A percentile compares a stretch with the other conserved stretches of the same genome.
Evolutionary conservation across 2,888 invertebrate genomes (phyloP).

Genomic region (Vanessa cardui): DNA sequence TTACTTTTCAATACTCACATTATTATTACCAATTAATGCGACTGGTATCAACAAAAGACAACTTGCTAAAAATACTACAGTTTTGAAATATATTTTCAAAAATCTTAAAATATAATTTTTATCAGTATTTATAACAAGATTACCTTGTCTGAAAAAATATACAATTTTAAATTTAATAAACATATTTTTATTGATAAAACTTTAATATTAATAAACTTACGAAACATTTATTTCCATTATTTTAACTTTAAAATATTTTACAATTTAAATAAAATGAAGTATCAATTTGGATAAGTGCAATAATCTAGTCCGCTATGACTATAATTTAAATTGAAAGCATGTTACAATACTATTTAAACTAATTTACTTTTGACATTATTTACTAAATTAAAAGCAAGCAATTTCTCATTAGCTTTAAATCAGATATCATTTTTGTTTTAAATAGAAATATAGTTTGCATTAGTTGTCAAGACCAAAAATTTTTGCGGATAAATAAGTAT

Average conservation of each 20-base stretch:
- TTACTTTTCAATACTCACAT: conserved; percentile 49
- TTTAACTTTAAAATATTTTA: background rate
- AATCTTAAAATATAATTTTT: conserved; percentile 53
- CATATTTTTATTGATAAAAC: background rate
- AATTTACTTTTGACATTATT: too few relatives aligned
- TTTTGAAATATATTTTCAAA: conserved; percentile 60
- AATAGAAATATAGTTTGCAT: too few relatives aligned
- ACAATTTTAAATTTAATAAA: background rate
- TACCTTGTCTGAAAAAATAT: conserved; percentile 56
- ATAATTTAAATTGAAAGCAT: background rate
- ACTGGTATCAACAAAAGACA: conserved; percentile 62
- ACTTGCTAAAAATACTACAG: conserved; percentile 51
- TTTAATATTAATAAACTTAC: conserved; percentile 18
- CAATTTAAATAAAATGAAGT: too few relatives aligned
- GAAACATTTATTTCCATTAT: conserved; percentile 34
- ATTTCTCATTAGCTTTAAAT: too few relatives aligned
- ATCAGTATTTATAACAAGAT: conserved; percentile 57
- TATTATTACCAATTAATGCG: conserved; percentile 50
- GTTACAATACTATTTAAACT: too few relatives aligned
- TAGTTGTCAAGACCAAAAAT: too few relatives aligned
- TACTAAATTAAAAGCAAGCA: too few relatives aligned
- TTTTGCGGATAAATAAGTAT: background rate
- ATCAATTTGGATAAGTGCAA: background rate
- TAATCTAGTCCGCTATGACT: conserved; percentile 40
- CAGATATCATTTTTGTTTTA: too few relatives aligned